Base-by-base conservation (phyloP, 1,140 invertebrate species). In the Aphaenogaster rudis region DNA sequence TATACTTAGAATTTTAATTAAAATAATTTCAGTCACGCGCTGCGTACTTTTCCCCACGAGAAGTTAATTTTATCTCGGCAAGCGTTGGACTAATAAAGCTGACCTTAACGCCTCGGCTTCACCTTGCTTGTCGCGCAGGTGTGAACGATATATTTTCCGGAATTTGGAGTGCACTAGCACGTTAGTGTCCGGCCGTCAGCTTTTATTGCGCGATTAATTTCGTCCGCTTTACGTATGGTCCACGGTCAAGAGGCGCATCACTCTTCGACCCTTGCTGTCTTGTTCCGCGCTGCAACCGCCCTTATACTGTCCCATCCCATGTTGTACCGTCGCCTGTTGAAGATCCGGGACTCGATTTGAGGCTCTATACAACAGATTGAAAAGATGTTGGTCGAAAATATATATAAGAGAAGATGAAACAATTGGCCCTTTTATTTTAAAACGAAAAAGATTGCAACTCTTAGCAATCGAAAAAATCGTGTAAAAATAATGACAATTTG, bases 201-300 rank as follows among this genome's bases (percentile, higher is more conserved):
- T 84, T 84, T 84, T 84, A 84, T 74, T 84, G 80, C 80, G 45
- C 80, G 69, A 84, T 84, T 84, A 84, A 84, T 84, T 84, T 84
- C 42, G 33, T 76, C 80, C 17, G 57, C 80, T 74, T 81, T 84
- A 84, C 80, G 80, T 74, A 82, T 52, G 69, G 80, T 57, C 52
- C 69, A 84, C 80, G 80, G 69, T 84, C 80, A 84, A 76, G 69
- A 71, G 69, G 80, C 17, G 45, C 80, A 84, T 84, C 69, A 76
- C 45, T 84, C 80, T 74, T 48, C 80, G 69, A 84, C 80, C 69
- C 80, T 84, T 61, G 69, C 54, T 39, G 54, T 72, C 33, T 42
- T 72, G 52, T 80, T 54, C 13, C 48, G 48, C 48, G 48, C 28
- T 61, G 17, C 69, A 84, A 15, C 42, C 54, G 13, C 54, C 54